phyloP scores from a whole-genome alignment of 1,140 invertebrate species.

The Condylostylus longicornis region DNA sequence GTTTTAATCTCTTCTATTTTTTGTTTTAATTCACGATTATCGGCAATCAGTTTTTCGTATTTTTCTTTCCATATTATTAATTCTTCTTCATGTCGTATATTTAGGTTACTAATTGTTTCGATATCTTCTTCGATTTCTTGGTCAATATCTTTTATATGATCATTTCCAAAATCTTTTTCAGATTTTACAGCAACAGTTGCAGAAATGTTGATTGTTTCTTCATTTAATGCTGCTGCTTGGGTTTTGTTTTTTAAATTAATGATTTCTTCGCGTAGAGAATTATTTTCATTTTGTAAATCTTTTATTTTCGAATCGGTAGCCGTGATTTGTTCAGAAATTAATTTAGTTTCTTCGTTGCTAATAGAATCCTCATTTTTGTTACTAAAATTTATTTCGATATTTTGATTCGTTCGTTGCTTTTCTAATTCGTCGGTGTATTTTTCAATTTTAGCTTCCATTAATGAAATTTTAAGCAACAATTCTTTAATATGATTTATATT shows the following conservation, averaged over 20 bases:
- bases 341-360: no score
- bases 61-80: conserved; percentile 27
- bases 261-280: neutral
- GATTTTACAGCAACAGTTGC: conserved; percentile 1
- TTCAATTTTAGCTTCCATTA: no score
- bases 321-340: no score
- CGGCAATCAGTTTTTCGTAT: conserved; percentile 18
- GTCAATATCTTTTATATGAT: conserved; percentile 3
- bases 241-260: conserved; percentile 1
- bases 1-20: conserved; percentile 20
- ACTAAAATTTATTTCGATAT: no score
- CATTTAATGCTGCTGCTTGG: conserved; percentile 3
- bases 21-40: conserved; percentile 19
- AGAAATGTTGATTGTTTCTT: neutral
- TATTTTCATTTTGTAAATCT: no score
- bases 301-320: no score
- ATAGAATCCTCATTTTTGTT: no score
- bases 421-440: no score
- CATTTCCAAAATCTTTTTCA: conserved; percentile 1
- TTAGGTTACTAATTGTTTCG: conserved; percentile 13
- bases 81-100: conserved; percentile 23
- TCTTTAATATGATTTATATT: no score
- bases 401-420: no score
- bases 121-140: conserved; percentile 15
- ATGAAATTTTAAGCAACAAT: no score